Base-by-base conservation (phyloP, 2,888 invertebrate species). In the Cantharis flavilabris region DNA sequence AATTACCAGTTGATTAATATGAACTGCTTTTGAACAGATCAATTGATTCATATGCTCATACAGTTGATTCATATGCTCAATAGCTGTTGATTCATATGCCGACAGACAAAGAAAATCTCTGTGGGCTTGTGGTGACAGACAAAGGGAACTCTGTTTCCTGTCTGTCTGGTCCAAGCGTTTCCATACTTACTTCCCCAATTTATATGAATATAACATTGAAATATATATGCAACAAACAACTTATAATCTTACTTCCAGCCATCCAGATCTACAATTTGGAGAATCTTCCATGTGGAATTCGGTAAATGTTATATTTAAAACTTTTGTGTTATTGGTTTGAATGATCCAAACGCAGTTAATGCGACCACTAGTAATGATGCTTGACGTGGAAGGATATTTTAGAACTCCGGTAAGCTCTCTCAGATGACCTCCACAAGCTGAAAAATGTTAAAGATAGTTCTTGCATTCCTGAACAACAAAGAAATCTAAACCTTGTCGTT, bases 261-360 rank as follows among this genome's bases (percentile, higher is more conserved):
- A 96, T 86, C 96, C 95, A 81, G 90, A 93, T 67, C 88, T 87
- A 84, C 96, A 96, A 69, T 93, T 92, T n/a, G 89, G 88, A 1
- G 89, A 86, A 2, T 88, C 84, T 87, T 96, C 96, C 81, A 98
- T 83, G 83, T 94, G 90, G 85, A 98, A 97, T 83, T 90, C 90
- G 11, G 90, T 92, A 87, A 98, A 97, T 0, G 94, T 95, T 0
- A 97, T 89, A 85, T 95, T 95, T 23, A 98, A 86, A 9, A 97
- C 94, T 90, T 94, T 90, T 0, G 91, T 89, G 30, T 90, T 89
- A 71, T 92, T 90, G 0, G 95, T 94, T 72, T 91, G 89, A 76
- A 97, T 94, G 0, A 93, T 90, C 96, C 97, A 97, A 10, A 94
- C 94, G 86, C 97, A 98, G 84, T 92, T 93, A 5, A 92, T 87